Base-by-base conservation (phyloP, 2,113 vertebrate species). In the Entelurus aequoreus region DNA sequence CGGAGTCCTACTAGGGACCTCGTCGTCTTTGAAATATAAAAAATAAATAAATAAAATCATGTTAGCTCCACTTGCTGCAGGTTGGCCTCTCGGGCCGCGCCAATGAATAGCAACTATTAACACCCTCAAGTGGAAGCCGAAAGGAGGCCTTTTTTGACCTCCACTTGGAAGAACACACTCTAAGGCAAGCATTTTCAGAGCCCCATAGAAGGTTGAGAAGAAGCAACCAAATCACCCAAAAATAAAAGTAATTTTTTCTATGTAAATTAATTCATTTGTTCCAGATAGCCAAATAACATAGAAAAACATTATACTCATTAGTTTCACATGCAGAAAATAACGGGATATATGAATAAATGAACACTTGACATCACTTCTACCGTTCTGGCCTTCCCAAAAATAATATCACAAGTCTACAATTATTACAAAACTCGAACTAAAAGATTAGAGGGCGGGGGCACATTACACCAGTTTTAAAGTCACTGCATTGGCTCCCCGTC, bases 51-150 rank as follows among this genome's bases (percentile, higher is more conserved):
- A 11, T 46, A 77, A 88, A 89, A 88, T 88, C 85, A 87, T 53
- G 76, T 87, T 86, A 85, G 84, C 77, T 68, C 66, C 57, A 80
- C 79, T 84, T 86, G 84, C 84, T 83, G 72, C 68, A 79, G 82
- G 64, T 81, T 77, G 3, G 62, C 82, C 83, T 74, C 75, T 63
- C 59, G 86, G 83, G 72, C 70, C 38, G 72, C 72, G 69, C 61
- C 75, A 65, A 87, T 88, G 82, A 89, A 87, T 81, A 89, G 83
- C 84, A 89, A 90, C 87, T 87, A 89, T 91, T 86, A 90, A 81
- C 80, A 84, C 75, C 85, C 75, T 75, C 76, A 75, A 88, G 84
- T 78, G 74, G 74, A 78, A 72, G 69, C 84, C 77, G 66, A 59
- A 57, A 77, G 84, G 71, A 78, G 60, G 80, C 69, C 62, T 69